Conservation (phyloP, 2,888 invertebrate genomes). For the Heliconius ismenius region DNA sequence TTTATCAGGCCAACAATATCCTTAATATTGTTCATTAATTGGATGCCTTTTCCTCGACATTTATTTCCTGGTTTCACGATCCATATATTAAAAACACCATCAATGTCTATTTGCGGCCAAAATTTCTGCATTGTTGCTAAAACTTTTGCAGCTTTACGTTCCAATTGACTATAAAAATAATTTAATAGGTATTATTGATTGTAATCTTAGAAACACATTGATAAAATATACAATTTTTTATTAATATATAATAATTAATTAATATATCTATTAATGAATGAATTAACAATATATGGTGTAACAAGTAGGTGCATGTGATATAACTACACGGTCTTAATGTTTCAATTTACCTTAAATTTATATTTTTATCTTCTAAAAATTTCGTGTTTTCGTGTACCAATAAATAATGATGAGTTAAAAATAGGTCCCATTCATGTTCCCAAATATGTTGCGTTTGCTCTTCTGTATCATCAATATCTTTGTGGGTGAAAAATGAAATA, state of each 20-base stretch:
- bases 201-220: not conserved
- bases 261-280: too few relatives aligned
- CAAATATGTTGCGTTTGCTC: slow-evolving; percentile 84
- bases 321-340: not conserved
- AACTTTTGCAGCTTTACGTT: slow-evolving; percentile 82
- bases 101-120: slow-evolving; percentile 92
- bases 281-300: too few relatives aligned
- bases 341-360: slow-evolving; percentile 60
- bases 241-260: too few relatives aligned
- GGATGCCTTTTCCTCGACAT: slow-evolving; percentile 94
- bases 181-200: not conserved
- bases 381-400: slow-evolving; percentile 85
- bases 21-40: slow-evolving; percentile 91
- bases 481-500: slow-evolving; percentile 87
- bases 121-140: slow-evolving; percentile 85
- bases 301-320: not conserved
- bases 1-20: slow-evolving; percentile 90
- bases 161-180: slow-evolving; percentile 65
- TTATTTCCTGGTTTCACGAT: slow-evolving; percentile 97
- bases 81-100: slow-evolving; percentile 95
- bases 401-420: slow-evolving; percentile 86
- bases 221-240: not conserved
- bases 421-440: slow-evolving; percentile 95
- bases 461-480: slow-evolving; percentile 89
- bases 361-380: slow-evolving; percentile 71